phyloP scores from a whole-genome alignment of 2,888 invertebrate species.

The Serripes groenlandicus region DNA sequence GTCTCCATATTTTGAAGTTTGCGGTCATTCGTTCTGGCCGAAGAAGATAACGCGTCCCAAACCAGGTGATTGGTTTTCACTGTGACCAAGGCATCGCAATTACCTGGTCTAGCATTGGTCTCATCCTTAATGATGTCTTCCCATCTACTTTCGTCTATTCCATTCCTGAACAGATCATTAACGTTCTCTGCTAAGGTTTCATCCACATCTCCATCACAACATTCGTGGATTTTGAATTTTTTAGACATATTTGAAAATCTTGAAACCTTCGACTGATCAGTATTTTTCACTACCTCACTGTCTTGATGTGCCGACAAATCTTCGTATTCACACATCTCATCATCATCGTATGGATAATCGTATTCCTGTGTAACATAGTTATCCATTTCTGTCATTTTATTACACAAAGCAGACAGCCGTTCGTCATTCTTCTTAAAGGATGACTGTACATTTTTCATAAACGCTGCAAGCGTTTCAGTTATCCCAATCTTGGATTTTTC shows the following conservation, averaged over 20 bases:
- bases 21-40: not conserved
- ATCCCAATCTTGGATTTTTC: no score
- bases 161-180: constrained; percentile 10
- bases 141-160: not conserved
- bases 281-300: not conserved
- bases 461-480: no score
- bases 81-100: not conserved
- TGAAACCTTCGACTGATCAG: not conserved
- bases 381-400: no score
- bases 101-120: not conserved
- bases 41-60: constrained; percentile 1
- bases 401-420: no score
- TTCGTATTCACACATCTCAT: no score
- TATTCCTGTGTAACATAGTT: no score
- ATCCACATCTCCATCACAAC: not conserved
- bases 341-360: no score
- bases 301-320: constrained; percentile 1
- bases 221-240: constrained; percentile 8
- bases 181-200: not conserved
- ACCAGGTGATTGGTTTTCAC: not conserved
- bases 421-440: no score
- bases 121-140: constrained; percentile 13
- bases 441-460: no score
- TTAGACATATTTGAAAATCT: not conserved
- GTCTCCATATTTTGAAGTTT: not conserved